Evolutionary conservation across 2,888 invertebrate genomes (phyloP).

Genomic region (Amblyteles armatorius): DNA sequence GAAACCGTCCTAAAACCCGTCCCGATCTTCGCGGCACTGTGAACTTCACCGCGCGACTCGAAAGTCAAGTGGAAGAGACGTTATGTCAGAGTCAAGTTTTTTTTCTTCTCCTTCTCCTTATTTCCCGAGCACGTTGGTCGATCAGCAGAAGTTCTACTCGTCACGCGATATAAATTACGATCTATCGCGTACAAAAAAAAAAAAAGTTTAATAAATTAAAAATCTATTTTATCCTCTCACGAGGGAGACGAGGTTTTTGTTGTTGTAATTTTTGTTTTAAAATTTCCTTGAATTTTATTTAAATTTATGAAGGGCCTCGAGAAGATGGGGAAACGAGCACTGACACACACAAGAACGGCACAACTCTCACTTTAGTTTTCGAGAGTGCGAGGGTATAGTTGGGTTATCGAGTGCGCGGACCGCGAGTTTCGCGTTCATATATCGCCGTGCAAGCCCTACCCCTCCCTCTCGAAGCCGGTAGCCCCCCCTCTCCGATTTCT

Average conservation of each 20-base stretch:
- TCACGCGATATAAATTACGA: constrained; percentile 27
- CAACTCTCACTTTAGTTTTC: constrained; percentile 60
- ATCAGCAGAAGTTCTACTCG: constrained; percentile 17
- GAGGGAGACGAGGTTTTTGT: background rate
- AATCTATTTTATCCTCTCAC: background rate
- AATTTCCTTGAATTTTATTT: constrained; percentile 1
- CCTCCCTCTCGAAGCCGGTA: constrained; percentile 63
- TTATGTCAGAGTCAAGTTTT: constrained; percentile 30
- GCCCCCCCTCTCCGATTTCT: constrained; percentile 58
- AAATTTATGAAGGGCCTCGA: background rate
- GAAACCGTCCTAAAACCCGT: constrained; percentile 20
- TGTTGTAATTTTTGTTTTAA: constrained; percentile 35
- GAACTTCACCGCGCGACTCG: constrained; percentile 38
- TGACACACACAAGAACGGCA: constrained; percentile 38
- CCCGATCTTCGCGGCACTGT: constrained; percentile 27
- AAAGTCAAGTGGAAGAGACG: constrained; percentile 29
- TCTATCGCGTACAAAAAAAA: background rate
- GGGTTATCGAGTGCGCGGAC: constrained; percentile 82
- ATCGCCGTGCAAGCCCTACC: constrained; percentile 77
- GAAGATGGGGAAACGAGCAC: constrained; percentile 26
- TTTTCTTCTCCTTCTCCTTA: background rate
- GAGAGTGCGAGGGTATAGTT: constrained; percentile 71
- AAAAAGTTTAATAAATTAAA: background rate
- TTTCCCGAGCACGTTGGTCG: constrained; percentile 15
- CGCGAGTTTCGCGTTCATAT: constrained; percentile 83